phyloP scores from a whole-genome alignment of 2,113 vertebrate species.

The Dendrocopos noguchii region DNA sequence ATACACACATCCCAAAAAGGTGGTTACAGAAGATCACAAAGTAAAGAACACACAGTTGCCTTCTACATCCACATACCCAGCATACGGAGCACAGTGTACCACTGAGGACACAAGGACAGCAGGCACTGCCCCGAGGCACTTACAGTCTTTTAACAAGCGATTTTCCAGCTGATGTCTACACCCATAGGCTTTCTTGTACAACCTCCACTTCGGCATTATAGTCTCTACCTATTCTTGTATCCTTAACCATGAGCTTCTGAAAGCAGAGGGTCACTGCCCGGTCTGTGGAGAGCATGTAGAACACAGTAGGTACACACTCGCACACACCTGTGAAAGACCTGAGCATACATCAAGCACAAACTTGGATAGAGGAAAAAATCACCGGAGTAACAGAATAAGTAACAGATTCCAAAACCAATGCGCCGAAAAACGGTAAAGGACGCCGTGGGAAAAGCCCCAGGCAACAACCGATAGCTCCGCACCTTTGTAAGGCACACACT shows the following conservation, averaged over 20 bases:
- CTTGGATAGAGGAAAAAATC: not conserved
- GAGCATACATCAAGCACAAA: not conserved
- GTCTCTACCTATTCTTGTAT: not conserved
- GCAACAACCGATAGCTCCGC: not conserved
- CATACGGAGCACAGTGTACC: accelerated
- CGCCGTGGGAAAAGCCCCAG: not conserved
- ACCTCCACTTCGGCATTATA: not conserved
- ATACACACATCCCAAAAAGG: not conserved
- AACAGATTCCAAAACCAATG: not conserved
- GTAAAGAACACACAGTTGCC: not conserved
- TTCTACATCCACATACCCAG: not conserved
- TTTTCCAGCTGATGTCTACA: not conserved
- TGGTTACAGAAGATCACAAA: not conserved
- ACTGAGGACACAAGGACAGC: not conserved
- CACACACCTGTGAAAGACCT: not conserved
- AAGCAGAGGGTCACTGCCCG: not conserved
- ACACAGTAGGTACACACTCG: accelerated
- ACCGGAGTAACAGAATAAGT: not conserved
- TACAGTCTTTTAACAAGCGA: not conserved
- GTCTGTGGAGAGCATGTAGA: not conserved
- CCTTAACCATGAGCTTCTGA: not conserved
- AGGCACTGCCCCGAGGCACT: not conserved
- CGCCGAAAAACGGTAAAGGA: not conserved
- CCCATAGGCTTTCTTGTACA: not conserved
- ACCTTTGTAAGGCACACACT: not conserved